A percentile compares a stretch with the other conserved stretches of the same genome.
Evolutionary conservation across 2,888 invertebrate species (phyloP).

Genomic region (Druceiella hillmani): DNA sequence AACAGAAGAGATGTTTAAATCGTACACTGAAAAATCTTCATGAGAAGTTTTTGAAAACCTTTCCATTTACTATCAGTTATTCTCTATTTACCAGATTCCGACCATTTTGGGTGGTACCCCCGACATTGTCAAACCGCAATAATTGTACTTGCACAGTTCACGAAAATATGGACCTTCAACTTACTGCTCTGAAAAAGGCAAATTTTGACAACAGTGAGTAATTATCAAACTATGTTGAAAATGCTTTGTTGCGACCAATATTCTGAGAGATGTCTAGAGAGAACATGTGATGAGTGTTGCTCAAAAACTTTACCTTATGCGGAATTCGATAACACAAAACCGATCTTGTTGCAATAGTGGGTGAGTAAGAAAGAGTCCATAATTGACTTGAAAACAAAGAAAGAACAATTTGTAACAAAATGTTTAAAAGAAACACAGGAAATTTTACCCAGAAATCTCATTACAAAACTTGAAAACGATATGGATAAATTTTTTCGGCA

Average conservation of each 20-base stretch:
- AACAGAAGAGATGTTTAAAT: constrained; percentile 23
- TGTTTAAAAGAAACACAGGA: too few species aligned
- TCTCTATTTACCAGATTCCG: constrained; percentile 13
- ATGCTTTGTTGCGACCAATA: constrained; percentile 23
- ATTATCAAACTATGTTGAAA: constrained; percentile 22
- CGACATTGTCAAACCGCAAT: constrained; percentile 23
- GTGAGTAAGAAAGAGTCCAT: too few species aligned
- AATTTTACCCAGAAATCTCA: too few species aligned
- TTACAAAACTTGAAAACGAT: too few species aligned
- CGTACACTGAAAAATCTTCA: constrained; percentile 23
- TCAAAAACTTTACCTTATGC: constrained; percentile 20
- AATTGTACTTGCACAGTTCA: constrained; percentile 24
- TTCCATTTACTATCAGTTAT: constrained; percentile 16
- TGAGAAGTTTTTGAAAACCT: constrained; percentile 20
- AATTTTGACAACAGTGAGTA: constrained; percentile 21
- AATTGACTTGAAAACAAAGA: too few species aligned
- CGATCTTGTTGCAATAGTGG: constrained; percentile 12
- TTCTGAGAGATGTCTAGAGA: constrained; percentile 20
- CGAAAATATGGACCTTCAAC: constrained; percentile 23
- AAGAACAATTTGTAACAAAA: too few species aligned
- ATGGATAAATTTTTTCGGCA: too few species aligned
- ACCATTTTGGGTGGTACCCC: constrained; percentile 25
- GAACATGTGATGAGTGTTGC: constrained; percentile 21
- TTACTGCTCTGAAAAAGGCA: constrained; percentile 21
- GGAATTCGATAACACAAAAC: constrained; percentile 16